phyloP scores from a whole-genome alignment of 1,140 invertebrate genomes.

The Hypothenemus hampei region DNA sequence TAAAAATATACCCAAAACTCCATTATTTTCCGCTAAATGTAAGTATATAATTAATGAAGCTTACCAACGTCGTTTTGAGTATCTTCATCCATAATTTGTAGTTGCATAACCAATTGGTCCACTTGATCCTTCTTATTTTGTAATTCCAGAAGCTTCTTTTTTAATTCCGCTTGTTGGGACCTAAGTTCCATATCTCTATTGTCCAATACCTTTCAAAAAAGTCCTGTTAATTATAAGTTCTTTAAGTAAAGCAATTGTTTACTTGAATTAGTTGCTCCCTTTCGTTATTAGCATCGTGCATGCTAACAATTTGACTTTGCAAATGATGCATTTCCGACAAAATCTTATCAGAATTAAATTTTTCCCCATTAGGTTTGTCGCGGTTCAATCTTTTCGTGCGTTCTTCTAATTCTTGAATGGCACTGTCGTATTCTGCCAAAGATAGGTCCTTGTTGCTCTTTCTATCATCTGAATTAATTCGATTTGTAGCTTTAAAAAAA shows the following conservation, averaged over 20 bases:
- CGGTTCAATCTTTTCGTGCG: slow-evolving; percentile 30
- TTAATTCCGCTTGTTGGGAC: slow-evolving; percentile 41
- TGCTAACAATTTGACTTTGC: slow-evolving; percentile 37
- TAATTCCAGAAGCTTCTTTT: slow-evolving; percentile 44
- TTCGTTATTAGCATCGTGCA: slow-evolving; percentile 39
- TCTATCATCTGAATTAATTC: slow-evolving; percentile 11
- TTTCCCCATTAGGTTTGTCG: slow-evolving; percentile 8
- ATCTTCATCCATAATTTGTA: slow-evolving; percentile 39
- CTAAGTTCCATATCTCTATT: slow-evolving; percentile 42
- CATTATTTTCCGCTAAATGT: no score
- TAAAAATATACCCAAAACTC: neutral
- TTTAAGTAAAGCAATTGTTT: neutral
- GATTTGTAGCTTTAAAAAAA: slow-evolving; percentile 15
- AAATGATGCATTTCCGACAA: slow-evolving; percentile 34
- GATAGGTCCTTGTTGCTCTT: slow-evolving; percentile 26
- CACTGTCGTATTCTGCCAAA: slow-evolving; percentile 29
- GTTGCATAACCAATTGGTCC: slow-evolving; percentile 42
- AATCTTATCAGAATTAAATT: slow-evolving; percentile 24
- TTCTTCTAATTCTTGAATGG: slow-evolving; percentile 36
- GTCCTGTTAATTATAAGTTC: neutral
- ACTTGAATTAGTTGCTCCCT: slow-evolving; percentile 37
- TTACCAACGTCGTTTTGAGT: slow-evolving; percentile 39
- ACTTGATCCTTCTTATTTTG: slow-evolving; percentile 45
- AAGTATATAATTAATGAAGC: neutral
- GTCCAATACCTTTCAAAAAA: slow-evolving; percentile 34